Evolutionary conservation across 2,888 invertebrate genomes (phyloP).

Genomic region (Lasius fuliginosus): DNA sequence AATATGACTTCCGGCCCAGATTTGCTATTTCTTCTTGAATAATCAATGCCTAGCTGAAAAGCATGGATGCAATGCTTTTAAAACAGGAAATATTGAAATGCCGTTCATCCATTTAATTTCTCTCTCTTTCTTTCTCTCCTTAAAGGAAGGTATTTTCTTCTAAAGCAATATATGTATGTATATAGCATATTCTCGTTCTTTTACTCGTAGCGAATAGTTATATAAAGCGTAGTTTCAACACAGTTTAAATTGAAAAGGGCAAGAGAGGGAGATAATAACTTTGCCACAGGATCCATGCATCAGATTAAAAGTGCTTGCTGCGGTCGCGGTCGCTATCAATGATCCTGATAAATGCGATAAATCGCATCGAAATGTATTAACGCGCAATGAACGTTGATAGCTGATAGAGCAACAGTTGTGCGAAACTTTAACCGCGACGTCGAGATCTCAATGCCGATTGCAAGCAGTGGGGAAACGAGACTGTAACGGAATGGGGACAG

Average conservation of each 20-base stretch:
- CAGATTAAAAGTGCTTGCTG: conserved; percentile 17
- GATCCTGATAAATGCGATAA: conserved; percentile 31
- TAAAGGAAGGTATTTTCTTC: not conserved
- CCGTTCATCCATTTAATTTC: not conserved
- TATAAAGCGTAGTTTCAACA: not conserved
- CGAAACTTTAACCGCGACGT: conserved; percentile 60
- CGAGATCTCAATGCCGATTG: conserved; percentile 62
- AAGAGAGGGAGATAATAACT: not conserved
- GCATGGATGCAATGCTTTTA: not conserved
- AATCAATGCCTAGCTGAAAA: conserved; percentile 12
- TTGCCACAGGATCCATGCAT: not conserved
- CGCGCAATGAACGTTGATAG: conserved; percentile 51
- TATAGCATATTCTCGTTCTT: not conserved
- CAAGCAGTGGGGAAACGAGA: conserved; percentile 48
- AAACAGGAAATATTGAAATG: not conserved
- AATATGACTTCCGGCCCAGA: conserved; percentile 49
- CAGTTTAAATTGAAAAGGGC: not conserved
- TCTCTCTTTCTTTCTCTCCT: not conserved
- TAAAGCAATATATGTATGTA: not conserved
- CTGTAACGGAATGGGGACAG: not conserved
- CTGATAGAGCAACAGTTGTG: conserved; percentile 73
- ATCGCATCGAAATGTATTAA: conserved; percentile 68
- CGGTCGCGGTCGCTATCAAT: not conserved
- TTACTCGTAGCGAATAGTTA: not conserved
- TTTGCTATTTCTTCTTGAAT: conserved; percentile 13